Base-by-base conservation (phyloP, 2,113 vertebrate species). In the Oreochromis aureus region DNA sequence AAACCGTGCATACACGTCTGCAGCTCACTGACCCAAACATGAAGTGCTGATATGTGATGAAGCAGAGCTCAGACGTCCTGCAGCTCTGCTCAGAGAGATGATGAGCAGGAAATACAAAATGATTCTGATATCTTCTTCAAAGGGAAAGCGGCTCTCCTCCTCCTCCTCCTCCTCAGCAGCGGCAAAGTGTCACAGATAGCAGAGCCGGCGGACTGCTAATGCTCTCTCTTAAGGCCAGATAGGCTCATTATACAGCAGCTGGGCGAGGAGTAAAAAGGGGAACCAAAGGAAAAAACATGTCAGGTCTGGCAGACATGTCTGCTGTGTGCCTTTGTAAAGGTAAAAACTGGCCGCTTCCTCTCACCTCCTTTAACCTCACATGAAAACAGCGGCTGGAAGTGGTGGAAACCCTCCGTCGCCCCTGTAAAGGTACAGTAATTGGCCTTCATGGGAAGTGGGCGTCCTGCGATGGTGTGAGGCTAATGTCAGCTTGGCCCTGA, bases 401-500 rank as follows among this genome's bases (percentile, higher is more conserved):
- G 8, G 81, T 56, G 86, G 73, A 69, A 55, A 84, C 54, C 91
- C 83, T 76, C 81, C 10, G 73, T 59, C 66, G 79, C 87, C 80
- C 34, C 80, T 46, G 80, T 71, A 56, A 11, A 81, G 71, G 36
- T 41, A 30, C 90, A 88, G 91, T 95, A 94, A 94, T 94, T 95
- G 93, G 92, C 89, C 91, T 94, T 93, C 89, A 89, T 83, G 89
- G 90, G 85, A 56, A 88, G 84, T 51, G 84, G 85, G 82, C 78
- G 81, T 91, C 82, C 83, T 84, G 93, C 53, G 24, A 78, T 88
- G 85, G 86, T 22, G 69, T 7, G 82, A 85, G 92, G 92, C 91
- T 93, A 93, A 93, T 90, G 87, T 92, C 90, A 66, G 85, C 91
- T 79, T 92, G 92, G 91, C 92, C 91, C 89, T 91, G 88, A 92